Percentiles rank a stretch among this genome's conserved stretches.
Conservation (phyloP, 2,888 invertebrate species). For the Drosophila merina region DNA sequence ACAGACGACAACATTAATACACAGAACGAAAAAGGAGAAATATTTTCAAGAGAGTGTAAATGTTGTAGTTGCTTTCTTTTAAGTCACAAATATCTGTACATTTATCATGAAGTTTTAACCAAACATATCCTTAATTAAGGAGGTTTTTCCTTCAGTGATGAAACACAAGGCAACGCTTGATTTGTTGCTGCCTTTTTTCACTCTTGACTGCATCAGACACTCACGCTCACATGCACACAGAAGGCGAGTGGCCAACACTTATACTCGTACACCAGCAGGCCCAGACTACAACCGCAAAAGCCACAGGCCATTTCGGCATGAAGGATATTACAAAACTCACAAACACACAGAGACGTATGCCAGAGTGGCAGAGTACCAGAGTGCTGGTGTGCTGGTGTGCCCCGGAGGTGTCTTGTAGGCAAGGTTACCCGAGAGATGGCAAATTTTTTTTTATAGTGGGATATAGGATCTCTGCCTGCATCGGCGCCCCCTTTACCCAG, state of each 20-base stretch:
- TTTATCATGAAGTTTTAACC: too few relatives aligned
- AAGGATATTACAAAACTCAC: constrained; percentile 64
- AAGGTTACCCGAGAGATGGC: constrained; percentile 69
- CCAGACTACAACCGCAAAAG: constrained; percentile 69
- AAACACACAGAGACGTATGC: constrained; percentile 8
- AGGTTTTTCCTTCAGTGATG: constrained; percentile 9
- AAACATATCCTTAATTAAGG: too few relatives aligned
- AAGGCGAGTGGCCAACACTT: constrained; percentile 20
- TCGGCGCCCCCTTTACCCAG: background rate
- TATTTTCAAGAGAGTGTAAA: background rate
- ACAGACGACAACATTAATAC: constrained; percentile 11
- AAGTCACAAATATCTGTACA: background rate
- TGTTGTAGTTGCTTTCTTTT: background rate
- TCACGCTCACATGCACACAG: constrained; percentile 26
- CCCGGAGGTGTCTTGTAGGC: constrained; percentile 57
- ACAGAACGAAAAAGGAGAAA: background rate
- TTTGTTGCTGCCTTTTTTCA: constrained; percentile 73
- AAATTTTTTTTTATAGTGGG: constrained; percentile 52
- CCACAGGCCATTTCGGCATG: constrained; percentile 76
- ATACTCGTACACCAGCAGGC: constrained; percentile 54
- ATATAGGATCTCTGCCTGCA: constrained; percentile 22
- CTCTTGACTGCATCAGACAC: constrained; percentile 71
- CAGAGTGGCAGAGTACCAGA: background rate
- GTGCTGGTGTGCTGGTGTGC: constrained; percentile 1
- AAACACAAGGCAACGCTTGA: constrained; percentile 63